Percentiles rank a stretch among this genome's conserved stretches.
phyloP scores from a whole-genome alignment of 2,113 vertebrate species.

The Ptychochromis oligacanthus region DNA sequence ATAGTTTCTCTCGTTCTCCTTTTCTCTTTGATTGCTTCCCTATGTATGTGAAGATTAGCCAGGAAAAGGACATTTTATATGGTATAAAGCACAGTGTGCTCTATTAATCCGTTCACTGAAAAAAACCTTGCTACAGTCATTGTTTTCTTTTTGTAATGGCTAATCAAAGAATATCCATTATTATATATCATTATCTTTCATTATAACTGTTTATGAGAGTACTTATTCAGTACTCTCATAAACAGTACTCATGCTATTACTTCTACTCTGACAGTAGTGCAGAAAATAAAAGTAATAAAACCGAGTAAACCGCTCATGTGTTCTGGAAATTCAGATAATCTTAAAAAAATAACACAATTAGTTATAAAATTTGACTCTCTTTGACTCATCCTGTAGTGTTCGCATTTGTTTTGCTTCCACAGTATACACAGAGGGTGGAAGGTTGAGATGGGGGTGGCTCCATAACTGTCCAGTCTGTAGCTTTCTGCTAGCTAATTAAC shows the following conservation, averaged over 20 bases:
- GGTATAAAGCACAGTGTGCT: conserved; percentile 40
- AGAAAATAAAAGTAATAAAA: neutral
- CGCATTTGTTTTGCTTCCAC: conserved; percentile 7
- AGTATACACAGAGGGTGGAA: neutral
- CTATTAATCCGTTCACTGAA: conserved; percentile 21
- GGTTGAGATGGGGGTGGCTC: conserved; percentile 1
- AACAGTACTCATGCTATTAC: neutral
- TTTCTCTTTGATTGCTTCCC: conserved; percentile 79
- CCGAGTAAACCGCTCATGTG: neutral
- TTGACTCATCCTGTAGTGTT: neutral
- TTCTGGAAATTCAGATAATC: neutral
- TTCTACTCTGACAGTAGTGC: neutral
- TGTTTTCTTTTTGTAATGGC: neutral
- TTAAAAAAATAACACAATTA: neutral
- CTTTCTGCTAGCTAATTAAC: conserved; percentile 67
- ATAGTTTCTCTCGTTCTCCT: conserved; percentile 50
- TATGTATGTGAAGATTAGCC: conserved; percentile 87
- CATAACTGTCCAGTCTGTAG: conserved; percentile 43
- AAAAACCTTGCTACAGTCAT: neutral
- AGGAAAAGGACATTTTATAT: conserved; percentile 85
- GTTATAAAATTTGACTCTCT: neutral
- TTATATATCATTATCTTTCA: conserved; percentile 1
- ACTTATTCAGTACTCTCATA: conserved; percentile 4
- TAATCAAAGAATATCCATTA: conserved; percentile 10
- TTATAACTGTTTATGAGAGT: neutral